A percentile compares a stretch with the other conserved stretches of the same genome.
phyloP scores from a whole-genome alignment of 2,888 invertebrate genomes.

The Oscheius onirici region DNA sequence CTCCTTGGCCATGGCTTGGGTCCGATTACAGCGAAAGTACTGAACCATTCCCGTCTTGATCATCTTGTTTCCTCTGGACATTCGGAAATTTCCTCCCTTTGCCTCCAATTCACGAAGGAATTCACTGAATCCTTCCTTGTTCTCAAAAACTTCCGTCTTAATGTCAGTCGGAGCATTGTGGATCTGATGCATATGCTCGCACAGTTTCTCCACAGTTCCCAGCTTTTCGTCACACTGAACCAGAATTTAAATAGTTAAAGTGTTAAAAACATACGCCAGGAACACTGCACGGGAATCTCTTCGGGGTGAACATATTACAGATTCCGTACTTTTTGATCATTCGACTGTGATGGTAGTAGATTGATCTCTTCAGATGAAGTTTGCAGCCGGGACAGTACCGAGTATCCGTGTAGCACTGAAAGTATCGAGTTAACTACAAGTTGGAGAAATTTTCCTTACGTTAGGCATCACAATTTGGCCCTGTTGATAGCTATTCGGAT shows the following conservation, averaged over 20 bases:
- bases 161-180: constrained; percentile 54
- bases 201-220: constrained; percentile 56
- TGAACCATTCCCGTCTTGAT: constrained; percentile 52
- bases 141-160: constrained; percentile 44
- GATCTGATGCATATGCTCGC: constrained; percentile 52
- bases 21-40: constrained; percentile 54
- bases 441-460: not conserved
- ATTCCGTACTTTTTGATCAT: constrained; percentile 56
- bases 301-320: constrained; percentile 56
- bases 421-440: not conserved
- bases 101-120: constrained; percentile 57
- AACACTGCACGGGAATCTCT: constrained; percentile 52
- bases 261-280: constrained; percentile 18
- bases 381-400: constrained; percentile 48
- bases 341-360: constrained; percentile 51
- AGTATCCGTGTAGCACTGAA: constrained; percentile 12
- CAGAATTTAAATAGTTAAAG: not conserved
- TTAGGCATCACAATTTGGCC: constrained; percentile 24
- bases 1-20: constrained; percentile 40
- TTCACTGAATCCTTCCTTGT: constrained; percentile 48
- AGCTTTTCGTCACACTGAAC: constrained; percentile 50
- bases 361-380: constrained; percentile 42
- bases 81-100: constrained; percentile 60
- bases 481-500: constrained; percentile 12
- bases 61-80: constrained; percentile 60